Percentiles rank a stretch among this genome's conserved stretches.
Conservation (phyloP, 2,888 invertebrate genomes). For the Lomographa bimaculata region DNA sequence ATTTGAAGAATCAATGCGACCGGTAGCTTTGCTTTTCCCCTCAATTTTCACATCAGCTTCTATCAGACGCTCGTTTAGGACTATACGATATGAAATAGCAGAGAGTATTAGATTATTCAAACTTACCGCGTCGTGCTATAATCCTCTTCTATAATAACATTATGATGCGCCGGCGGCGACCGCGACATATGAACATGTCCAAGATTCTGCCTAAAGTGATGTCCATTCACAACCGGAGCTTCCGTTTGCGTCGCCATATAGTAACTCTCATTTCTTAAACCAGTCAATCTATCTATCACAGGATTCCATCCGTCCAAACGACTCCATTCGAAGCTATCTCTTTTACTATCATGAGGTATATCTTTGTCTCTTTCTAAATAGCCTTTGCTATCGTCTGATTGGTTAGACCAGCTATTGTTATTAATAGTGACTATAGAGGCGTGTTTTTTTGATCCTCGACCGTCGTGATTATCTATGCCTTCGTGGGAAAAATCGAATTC, state of each 20-base stretch:
- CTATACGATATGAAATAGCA: too few species aligned
- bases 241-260: slow-evolving; percentile 91
- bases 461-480: slow-evolving; percentile 58
- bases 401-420: slow-evolving; percentile 80
- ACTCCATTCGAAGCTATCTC: slow-evolving; percentile 84
- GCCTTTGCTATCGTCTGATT: slow-evolving; percentile 78
- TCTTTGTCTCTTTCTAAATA: slow-evolving; percentile 76
- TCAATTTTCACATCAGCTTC: too few species aligned
- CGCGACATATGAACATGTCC: slow-evolving; percentile 73
- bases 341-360: slow-evolving; percentile 69
- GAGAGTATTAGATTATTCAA: too few species aligned
- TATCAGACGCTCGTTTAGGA: too few species aligned
- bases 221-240: slow-evolving; percentile 79
- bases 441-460: slow-evolving; percentile 66
- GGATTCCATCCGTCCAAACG: slow-evolving; percentile 91
- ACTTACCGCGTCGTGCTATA: slow-evolving; percentile 65
- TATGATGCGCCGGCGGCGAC: slow-evolving; percentile 78
- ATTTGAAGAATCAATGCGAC: too few species aligned
- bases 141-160: slow-evolving; percentile 87
- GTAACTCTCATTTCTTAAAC: slow-evolving; percentile 95
- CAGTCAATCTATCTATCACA: slow-evolving; percentile 93
- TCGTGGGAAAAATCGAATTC: slow-evolving; percentile 52
- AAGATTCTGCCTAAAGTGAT: slow-evolving; percentile 62
- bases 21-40: too few species aligned
- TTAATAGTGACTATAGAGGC: slow-evolving; percentile 77